A percentile compares a stretch with the other conserved stretches of the same genome.
These are phyloP conservation scores for Blastobasis lacticolella DNA, from an alignment of 2,888 invertebrate genomes.

Conservation along the genomic window DNA sequence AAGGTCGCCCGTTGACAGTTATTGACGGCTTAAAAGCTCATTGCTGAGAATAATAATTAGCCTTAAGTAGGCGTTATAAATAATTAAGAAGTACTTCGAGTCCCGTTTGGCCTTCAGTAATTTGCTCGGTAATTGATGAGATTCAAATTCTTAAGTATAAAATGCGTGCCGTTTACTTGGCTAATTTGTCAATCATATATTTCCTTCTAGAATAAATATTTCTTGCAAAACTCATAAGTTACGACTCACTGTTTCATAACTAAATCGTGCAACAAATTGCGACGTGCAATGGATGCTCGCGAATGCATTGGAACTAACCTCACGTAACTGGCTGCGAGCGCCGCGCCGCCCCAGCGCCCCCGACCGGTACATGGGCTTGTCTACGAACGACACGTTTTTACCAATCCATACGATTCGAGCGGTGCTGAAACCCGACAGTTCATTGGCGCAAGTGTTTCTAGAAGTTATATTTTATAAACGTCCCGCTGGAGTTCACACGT, in stretches of 20 bases:
- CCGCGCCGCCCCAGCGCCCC: slow-evolving; percentile 11
- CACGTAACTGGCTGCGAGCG: slow-evolving; percentile 18
- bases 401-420: too few relatives aligned
- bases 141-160: too few relatives aligned
- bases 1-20: slow-evolving; percentile 58
- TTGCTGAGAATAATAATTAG: slow-evolving; percentile 41
- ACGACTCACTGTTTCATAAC: slow-evolving; percentile 28
- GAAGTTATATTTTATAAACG: too few relatives aligned
- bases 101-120: too few relatives aligned
- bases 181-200: too few relatives aligned
- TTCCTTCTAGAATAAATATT: not conserved
- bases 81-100: too few relatives aligned
- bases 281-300: slow-evolving; percentile 35
- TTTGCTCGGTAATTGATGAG: too few relatives aligned
- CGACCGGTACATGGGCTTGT: not conserved
- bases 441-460: too few relatives aligned
- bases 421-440: too few relatives aligned
- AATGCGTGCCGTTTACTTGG: too few relatives aligned
- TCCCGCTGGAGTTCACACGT: slow-evolving; percentile 39
- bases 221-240: slow-evolving; percentile 1
- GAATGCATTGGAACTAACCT: slow-evolving; percentile 37
- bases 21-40: slow-evolving; percentile 43
- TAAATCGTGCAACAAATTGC: slow-evolving; percentile 27
- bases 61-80: slow-evolving; percentile 23
- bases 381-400: too few relatives aligned